A percentile compares a stretch with the other conserved stretches of the same genome.
Evolutionary conservation across 2,797 vertebrate genomes (phyloP).

Genomic region (Crax fasciolata): DNA sequence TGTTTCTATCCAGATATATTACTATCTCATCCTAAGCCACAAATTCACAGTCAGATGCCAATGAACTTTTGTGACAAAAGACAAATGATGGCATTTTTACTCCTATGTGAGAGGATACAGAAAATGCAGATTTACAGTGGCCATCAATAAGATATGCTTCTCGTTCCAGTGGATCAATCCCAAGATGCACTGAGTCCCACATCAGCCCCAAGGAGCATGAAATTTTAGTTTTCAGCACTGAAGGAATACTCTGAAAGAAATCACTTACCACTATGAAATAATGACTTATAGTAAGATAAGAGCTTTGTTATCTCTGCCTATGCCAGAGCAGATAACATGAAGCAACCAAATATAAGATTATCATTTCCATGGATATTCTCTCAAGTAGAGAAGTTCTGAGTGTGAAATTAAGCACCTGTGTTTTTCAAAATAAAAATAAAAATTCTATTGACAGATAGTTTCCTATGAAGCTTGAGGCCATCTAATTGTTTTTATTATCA

Average conservation of each 20-base stretch:
- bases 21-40: background rate
- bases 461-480: background rate
- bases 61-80: background rate
- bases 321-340: background rate
- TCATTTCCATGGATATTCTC: background rate
- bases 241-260: background rate
- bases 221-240: background rate
- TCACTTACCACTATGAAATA: background rate
- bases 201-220: background rate
- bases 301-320: background rate
- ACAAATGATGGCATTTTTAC: background rate
- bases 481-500: background rate
- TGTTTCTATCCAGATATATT: background rate
- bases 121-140: background rate
- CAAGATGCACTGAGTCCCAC: background rate
- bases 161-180: background rate
- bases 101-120: background rate
- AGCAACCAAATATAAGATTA: background rate
- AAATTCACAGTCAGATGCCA: background rate
- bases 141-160: background rate
- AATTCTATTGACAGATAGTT: background rate
- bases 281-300: background rate
- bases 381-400: background rate
- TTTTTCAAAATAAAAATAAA: background rate
- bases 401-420: background rate